Base-by-base conservation (phyloP, 2,797 vertebrate genomes). In the Gadopsis marmoratus region DNA sequence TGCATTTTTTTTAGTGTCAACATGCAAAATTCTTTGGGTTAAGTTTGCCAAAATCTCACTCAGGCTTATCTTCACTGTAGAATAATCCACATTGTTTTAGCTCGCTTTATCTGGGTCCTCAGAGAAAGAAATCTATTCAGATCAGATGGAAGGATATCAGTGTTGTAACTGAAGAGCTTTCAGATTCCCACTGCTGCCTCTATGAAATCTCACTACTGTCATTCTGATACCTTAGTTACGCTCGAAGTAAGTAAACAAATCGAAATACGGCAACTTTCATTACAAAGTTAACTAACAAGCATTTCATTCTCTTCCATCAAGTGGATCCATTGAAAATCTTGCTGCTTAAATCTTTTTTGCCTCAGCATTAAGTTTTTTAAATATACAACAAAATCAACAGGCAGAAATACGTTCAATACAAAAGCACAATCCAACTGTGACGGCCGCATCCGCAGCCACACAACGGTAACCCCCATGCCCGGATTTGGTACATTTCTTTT, bases 1-100 rank as follows among this genome's bases (percentile, higher is more conserved):
- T 60, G 23, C 21, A 4, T 79, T 76, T 75, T 55, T 72, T 48
- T 71, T 47, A 21, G 53, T 69, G 72, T 85, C 76, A 85, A 83
- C 76, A 84, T 82, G 74, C 69, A 87, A 53, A 71, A 71, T 56
- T 84, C 50, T 63, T 74, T 74, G 82, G 77, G 70, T 56, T 81
- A 29, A 29, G 50, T 48, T 35, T 41, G 78, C 71, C 78, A 82
- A 47, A 29, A 62, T 66, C 43, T 71, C 23, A 1, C 39, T 62
- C 55, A 17, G 76, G 76, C 68, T 85, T 74, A 84, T 82, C 76
- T 50, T 43, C 47, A 14, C 78, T 76, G 69, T 58, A 54, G 60
- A 76, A 69, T 80, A 66, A 80, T 74, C 76, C 82, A 65, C 67
- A 75, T 77, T 68, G 78, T 85, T 79, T 61, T 23, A 59, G 29